These are phyloP conservation scores for Isichthys henryi DNA, from an alignment of 2,113 vertebrate genomes.

Conservation along the genomic window DNA sequence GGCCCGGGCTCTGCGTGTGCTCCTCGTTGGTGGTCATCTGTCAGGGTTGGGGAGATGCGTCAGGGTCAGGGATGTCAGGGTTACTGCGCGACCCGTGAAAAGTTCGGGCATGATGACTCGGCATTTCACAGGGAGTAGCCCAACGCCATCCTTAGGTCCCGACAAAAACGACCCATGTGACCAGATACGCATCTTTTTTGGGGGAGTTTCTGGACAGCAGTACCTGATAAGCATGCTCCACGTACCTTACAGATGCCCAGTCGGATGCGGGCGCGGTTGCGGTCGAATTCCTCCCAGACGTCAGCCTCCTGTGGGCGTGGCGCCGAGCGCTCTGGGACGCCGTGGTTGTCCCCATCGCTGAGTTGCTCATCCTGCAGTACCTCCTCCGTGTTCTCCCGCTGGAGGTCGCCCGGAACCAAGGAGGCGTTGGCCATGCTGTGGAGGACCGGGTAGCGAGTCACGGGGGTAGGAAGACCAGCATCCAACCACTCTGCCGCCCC, in stretches of 20 bases:
- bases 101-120: background rate
- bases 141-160: background rate
- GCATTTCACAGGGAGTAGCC: background rate
- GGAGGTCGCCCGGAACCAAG: constrained; percentile 84
- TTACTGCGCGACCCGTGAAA: background rate
- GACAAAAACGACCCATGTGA: background rate
- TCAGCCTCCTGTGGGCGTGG: constrained; percentile 75
- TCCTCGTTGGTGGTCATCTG: constrained; percentile 90
- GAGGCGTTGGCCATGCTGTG: constrained; percentile 96
- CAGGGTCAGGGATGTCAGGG: background rate
- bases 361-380: constrained; percentile 95
- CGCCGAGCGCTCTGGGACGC: constrained; percentile 65
- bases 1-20: constrained; percentile 81
- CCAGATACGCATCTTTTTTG: background rate
- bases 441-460: constrained; percentile 9
- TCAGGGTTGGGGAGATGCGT: background rate
- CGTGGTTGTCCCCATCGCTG: constrained; percentile 89
- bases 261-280: constrained; percentile 77
- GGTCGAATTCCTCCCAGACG: constrained; percentile 93
- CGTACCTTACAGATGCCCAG: constrained; percentile 77
- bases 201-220: background rate
- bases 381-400: constrained; percentile 96
- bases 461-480: background rate
- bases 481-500: background rate
- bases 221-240: background rate